These are phyloP conservation scores for Struthio camelus DNA, from an alignment of 2,113 vertebrate species.

Conservation along the genomic window DNA sequence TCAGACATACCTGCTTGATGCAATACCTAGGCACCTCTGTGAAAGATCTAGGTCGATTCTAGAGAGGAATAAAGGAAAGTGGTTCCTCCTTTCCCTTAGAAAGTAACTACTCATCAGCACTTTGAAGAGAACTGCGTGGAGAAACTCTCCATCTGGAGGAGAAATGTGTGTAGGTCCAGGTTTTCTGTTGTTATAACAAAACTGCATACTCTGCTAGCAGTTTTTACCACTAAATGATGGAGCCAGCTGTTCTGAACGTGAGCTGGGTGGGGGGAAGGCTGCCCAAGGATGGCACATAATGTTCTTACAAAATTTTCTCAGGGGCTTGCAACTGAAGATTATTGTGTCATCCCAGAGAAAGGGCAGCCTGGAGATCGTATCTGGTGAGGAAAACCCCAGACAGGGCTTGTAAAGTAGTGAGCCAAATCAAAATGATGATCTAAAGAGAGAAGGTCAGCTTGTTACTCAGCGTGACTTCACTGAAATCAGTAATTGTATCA, in stretches of 20 bases:
- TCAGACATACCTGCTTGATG: not conserved
- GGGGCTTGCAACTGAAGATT: not conserved
- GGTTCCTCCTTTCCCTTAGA: not conserved
- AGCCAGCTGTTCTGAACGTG: not conserved
- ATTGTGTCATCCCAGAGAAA: not conserved
- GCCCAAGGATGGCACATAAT: not conserved
- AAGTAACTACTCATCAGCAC: not conserved
- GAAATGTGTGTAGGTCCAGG: not conserved
- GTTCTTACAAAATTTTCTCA: not conserved
- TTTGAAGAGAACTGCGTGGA: not conserved
- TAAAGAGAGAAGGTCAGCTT: not conserved
- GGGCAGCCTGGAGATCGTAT: not conserved
- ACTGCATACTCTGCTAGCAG: not conserved
- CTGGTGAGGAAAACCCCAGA: not conserved
- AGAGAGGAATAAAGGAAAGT: not conserved
- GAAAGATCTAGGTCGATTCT: not conserved
- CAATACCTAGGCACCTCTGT: not conserved
- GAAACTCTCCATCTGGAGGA: slow-evolving; percentile 9
- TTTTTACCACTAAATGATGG: not conserved
- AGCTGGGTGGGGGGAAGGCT: not conserved
- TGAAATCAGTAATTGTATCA: not conserved
- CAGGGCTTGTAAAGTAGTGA: not conserved
- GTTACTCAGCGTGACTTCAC: slow-evolving; percentile 20
- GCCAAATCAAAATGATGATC: not conserved
- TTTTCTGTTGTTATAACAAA: not conserved